phyloP scores from a whole-genome alignment of 2,797 vertebrate genomes.

The Coccyzus lansbergi region DNA sequence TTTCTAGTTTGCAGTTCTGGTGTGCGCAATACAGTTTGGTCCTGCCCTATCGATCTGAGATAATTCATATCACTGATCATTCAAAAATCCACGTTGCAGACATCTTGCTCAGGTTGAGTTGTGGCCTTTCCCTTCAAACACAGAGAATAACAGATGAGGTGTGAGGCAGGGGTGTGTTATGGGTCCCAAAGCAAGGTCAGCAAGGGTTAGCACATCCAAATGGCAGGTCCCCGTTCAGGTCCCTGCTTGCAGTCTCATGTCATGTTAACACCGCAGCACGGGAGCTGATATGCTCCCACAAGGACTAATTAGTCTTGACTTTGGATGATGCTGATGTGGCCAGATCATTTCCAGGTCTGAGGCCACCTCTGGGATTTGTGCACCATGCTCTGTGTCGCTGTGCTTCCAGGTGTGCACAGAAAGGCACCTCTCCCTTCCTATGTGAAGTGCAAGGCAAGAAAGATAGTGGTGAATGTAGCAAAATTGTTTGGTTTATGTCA shows the following conservation, averaged over 20 bases:
- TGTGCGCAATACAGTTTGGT: rapidly evolving
- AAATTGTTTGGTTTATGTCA: not conserved
- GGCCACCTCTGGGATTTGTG: not conserved
- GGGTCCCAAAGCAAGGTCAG: not conserved
- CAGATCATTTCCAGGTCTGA: not conserved
- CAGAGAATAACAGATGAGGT: not conserved
- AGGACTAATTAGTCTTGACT: conserved; percentile 16
- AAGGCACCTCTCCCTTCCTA: not conserved
- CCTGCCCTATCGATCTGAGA: not conserved
- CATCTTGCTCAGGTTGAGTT: not conserved
- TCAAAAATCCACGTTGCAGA: not conserved
- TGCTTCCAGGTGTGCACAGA: not conserved
- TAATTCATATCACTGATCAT: not conserved
- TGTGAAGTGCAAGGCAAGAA: not conserved
- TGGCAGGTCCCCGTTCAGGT: not conserved
- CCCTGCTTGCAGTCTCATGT: not conserved
- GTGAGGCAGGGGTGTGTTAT: not conserved
- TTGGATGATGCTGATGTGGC: not conserved
- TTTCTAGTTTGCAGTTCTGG: not conserved
- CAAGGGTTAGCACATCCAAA: not conserved
- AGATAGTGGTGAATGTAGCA: not conserved
- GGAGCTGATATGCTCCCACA: not conserved
- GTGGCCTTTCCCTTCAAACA: not conserved
- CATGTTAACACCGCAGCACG: not conserved
- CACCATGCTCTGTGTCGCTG: rapidly evolving